Base-by-base conservation (phyloP, 2,113 vertebrate genomes). In the Neolamprologus caudopunctatus region DNA sequence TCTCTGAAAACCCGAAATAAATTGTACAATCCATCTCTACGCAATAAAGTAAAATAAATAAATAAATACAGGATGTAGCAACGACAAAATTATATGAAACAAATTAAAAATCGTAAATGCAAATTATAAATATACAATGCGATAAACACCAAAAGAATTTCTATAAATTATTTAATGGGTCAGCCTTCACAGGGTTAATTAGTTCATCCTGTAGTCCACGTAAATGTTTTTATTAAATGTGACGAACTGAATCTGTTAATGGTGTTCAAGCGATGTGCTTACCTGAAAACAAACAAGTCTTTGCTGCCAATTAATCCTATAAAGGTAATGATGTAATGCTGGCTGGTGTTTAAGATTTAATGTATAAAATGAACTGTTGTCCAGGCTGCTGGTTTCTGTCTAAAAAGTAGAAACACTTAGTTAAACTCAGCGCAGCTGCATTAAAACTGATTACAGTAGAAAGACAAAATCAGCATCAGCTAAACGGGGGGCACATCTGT, bases 401-500 rank as follows among this genome's bases (percentile, higher is more conserved):
- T 73, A 50, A 19, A 31, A 12, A n/a, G 6, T 2, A 78, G 24
- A 50, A 78, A 28, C 24, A 31, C 73, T 78, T 45, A 79, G 26
- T 33, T 85, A 35, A 24, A 31, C 13, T 79, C 9, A 24, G 26
- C 3, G 3, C 37, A 33, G 47, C 54, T 84, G 75, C 31, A 54
- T 79, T 6, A 55, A 54, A 81, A 37, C 9, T 24, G 19, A 81
- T 81, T 5, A 80, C 61, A 66, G 28, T 9, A 54, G 57, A 71
- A 28, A 71, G 21, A 50, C 21, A 66, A 16, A 9, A 33, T 35
- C 14, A 33, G 3, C 42, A 75, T 14, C 26, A 73, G 47, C 3
- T n/a, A 14, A 57, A 28, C 11, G 2, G 45, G 71, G 26, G 26
- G 7, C 82, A 50, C 82, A 40, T 79, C 85, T 86, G 83, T 84